A percentile compares a stretch with the other conserved stretches of the same genome.
phyloP scores from a whole-genome alignment of 2,888 invertebrate genomes.

The Fragum whitleyi region DNA sequence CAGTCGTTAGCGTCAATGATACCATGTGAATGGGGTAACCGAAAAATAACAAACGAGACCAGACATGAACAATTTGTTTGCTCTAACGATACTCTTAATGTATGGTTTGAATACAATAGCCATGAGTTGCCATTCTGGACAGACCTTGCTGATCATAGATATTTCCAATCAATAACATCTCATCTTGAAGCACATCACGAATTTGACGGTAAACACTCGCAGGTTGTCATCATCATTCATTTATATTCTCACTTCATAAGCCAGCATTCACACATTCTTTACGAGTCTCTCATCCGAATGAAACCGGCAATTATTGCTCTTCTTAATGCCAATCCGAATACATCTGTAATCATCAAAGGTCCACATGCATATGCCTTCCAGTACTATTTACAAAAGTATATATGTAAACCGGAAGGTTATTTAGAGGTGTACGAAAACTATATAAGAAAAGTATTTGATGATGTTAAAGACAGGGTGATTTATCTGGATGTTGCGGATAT shows the following conservation, averaged over 20 bases:
- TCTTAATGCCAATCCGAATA: neutral
- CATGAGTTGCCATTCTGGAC: no score
- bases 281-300: neutral
- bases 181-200: no score
- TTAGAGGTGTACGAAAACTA: neutral
- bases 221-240: neutral
- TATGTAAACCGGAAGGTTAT: neutral
- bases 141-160: no score
- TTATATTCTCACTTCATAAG: neutral
- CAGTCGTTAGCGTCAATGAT: neutral
- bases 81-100: neutral
- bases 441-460: neutral
- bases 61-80: neutral
- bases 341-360: neutral
- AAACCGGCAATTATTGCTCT: neutral
- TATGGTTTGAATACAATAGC: neutral
- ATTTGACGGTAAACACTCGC: no score
- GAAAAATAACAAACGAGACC: neutral
- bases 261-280: neutral
- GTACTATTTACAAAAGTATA: neutral
- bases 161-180: no score
- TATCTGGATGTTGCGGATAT: neutral
- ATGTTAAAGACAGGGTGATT: neutral
- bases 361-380: neutral
- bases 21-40: neutral